Percentiles rank a stretch among this genome's conserved stretches.
These are phyloP conservation scores for Acridotheres tristis DNA, from an alignment of 2,797 vertebrate genomes.

Conservation along the genomic window DNA sequence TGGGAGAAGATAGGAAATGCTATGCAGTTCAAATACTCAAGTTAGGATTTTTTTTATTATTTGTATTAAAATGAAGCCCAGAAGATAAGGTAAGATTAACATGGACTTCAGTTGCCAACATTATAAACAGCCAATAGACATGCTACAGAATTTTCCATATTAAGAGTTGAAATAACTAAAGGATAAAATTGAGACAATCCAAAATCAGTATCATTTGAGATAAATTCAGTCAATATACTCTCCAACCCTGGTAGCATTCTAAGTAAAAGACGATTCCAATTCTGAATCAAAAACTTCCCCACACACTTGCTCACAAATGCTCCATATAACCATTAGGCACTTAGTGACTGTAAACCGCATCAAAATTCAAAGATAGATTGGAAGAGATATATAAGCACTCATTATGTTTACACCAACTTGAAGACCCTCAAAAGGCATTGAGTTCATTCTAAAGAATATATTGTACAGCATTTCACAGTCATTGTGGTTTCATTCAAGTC, in stretches of 20 bases:
- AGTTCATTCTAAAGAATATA: background rate
- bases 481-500: background rate
- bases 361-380: background rate
- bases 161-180: background rate
- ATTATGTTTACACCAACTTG: background rate
- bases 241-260: background rate
- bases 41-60: background rate
- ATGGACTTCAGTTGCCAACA: background rate
- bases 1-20: background rate
- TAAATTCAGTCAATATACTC: background rate
- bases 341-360: background rate
- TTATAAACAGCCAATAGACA: background rate
- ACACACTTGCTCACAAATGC: background rate
- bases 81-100: background rate
- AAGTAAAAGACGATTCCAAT: accelerated
- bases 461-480: background rate
- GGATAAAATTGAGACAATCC: background rate
- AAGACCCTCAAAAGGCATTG: background rate
- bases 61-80: background rate
- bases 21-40: background rate
- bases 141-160: background rate
- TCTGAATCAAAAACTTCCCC: background rate
- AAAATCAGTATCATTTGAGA: background rate
- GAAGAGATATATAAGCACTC: background rate
- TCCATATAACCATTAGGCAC: background rate